These are phyloP conservation scores for Trichogramma dendrolimi DNA, from an alignment of 2,888 invertebrate genomes.

Conservation along the genomic window DNA sequence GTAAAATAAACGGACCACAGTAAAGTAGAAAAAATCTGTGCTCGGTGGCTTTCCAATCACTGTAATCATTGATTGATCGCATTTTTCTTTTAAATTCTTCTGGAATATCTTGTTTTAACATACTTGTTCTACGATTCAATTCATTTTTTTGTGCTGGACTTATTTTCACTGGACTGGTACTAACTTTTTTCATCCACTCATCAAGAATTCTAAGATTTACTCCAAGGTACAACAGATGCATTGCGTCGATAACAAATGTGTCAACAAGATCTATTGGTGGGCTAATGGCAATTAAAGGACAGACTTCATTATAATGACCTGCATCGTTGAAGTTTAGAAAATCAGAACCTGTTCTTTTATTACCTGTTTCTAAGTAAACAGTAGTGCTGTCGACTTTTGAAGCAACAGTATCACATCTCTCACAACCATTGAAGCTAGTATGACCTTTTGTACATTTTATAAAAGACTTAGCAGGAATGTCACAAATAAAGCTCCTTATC, in stretches of 20 bases:
- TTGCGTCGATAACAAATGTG: constrained; percentile 16
- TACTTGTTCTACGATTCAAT: neutral
- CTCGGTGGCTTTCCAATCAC: constrained; percentile 26
- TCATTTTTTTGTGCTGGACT: neutral
- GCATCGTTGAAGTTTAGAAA: neutral
- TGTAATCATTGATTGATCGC: constrained; percentile 12
- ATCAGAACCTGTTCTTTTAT: neutral
- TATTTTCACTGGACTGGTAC: constrained; percentile 1
- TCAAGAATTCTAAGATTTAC: constrained; percentile 16
- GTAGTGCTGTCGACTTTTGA: too few species aligned
- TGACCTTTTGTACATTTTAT: constrained; percentile 19
- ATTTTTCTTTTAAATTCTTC: constrained; percentile 24
- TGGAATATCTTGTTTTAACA: constrained; percentile 8
- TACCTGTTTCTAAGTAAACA: too few species aligned
- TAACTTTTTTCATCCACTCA: constrained; percentile 9
- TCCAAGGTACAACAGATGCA: constrained; percentile 20
- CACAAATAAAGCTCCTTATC: constrained; percentile 19
- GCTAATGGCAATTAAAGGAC: constrained; percentile 10
- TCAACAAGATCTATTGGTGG: constrained; percentile 12
- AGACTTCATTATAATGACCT: constrained; percentile 2
- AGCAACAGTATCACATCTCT: neutral
- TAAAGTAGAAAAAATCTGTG: constrained; percentile 22
- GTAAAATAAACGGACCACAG: constrained; percentile 21
- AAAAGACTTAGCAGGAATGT: constrained; percentile 17
- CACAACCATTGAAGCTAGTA: constrained; percentile 8